phyloP scores from a whole-genome alignment of 2,113 vertebrate genomes.

The Gadus macrocephalus region DNA sequence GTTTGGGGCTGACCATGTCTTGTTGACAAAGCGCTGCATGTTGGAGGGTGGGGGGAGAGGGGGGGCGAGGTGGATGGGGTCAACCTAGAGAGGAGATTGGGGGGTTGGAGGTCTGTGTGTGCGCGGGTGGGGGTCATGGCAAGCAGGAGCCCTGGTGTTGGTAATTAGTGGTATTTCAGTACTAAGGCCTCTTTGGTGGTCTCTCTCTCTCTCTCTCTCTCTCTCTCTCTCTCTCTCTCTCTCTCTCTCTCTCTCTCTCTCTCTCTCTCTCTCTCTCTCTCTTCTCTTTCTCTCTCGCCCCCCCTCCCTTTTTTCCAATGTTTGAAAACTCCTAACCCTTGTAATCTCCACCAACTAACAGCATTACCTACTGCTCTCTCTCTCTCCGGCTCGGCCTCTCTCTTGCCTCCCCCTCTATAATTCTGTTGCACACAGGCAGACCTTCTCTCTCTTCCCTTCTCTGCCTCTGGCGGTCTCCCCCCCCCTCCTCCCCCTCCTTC shows the following conservation, averaged over 20 bases:
- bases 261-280: constrained; percentile 70
- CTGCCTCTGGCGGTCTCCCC: constrained; percentile 23
- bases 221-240: constrained; percentile 74
- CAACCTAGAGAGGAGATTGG: constrained; percentile 23
- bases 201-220: constrained; percentile 72
- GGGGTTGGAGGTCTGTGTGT: constrained; percentile 22
- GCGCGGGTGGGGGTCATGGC: constrained; percentile 68
- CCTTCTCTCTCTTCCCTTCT: constrained; percentile 32
- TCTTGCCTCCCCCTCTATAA: constrained; percentile 19
- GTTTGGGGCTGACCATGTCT: constrained; percentile 87
- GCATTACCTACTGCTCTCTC: constrained; percentile 35
- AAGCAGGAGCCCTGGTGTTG: constrained; percentile 81
- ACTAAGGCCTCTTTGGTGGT: constrained; percentile 85
- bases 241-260: constrained; percentile 76
- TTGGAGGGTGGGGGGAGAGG: constrained; percentile 62
- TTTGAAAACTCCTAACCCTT: constrained; percentile 72
- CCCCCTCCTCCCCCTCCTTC: constrained; percentile 24
- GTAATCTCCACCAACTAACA: constrained; percentile 76
- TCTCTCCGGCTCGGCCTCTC: too few species aligned
- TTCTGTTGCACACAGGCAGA: constrained; percentile 48
- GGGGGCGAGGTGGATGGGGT: constrained; percentile 40
- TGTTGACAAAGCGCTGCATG: constrained; percentile 85
- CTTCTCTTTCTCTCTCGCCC: constrained; percentile 73
- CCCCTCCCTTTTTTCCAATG: constrained; percentile 53
- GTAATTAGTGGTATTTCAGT: constrained; percentile 91